These are phyloP conservation scores for Cheilosia vulpina DNA, from an alignment of 2,888 invertebrate species.

Conservation along the genomic window DNA sequence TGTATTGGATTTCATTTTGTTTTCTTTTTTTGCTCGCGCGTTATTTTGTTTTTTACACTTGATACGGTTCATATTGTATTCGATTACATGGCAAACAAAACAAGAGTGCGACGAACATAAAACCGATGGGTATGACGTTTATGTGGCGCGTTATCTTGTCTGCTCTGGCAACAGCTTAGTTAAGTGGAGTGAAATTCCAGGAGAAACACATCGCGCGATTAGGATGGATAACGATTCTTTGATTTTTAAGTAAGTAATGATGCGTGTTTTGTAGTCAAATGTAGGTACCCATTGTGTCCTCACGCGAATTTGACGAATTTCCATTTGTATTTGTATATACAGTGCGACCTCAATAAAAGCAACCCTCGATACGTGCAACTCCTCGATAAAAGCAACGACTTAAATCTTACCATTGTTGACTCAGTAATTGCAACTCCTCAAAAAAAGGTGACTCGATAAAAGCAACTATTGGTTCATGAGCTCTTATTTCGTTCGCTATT, in stretches of 20 bases:
- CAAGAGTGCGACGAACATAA: neutral
- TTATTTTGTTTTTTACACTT: conserved; percentile 18
- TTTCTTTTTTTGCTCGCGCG: neutral
- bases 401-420: too few relatives aligned
- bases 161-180: conserved; percentile 3
- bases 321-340: too few relatives aligned
- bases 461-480: too few relatives aligned
- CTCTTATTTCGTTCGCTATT: too few relatives aligned
- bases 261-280: neutral
- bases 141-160: conserved; percentile 11
- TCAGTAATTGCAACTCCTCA: too few relatives aligned
- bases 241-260: conserved; percentile 15
- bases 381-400: too few relatives aligned
- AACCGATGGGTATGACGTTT: neutral
- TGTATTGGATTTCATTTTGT: conserved; percentile 20
- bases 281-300: neutral
- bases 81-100: conserved; percentile 19
- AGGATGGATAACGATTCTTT: conserved; percentile 22
- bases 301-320: too few relatives aligned
- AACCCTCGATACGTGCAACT: too few relatives aligned
- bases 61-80: conserved; percentile 24
- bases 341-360: too few relatives aligned
- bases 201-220: conserved; percentile 5
- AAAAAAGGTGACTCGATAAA: too few relatives aligned
- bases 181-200: conserved; percentile 9